phyloP scores from a whole-genome alignment of 2,113 vertebrate species.

The Charadrius vociferus region DNA sequence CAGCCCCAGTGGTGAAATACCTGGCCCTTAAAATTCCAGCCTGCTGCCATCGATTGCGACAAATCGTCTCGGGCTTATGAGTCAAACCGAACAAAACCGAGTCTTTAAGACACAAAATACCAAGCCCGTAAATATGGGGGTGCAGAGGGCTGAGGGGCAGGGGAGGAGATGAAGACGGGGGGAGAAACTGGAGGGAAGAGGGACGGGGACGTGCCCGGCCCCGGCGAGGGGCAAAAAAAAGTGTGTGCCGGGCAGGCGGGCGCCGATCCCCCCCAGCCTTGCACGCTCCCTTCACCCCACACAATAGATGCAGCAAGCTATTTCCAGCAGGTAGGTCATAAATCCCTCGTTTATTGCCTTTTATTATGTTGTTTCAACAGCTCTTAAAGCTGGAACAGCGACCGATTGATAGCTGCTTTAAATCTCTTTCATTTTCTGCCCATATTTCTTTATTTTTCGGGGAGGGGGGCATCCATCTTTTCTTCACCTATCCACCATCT shows the following conservation, averaged over 20 bases:
- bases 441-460: slow-evolving; percentile 70
- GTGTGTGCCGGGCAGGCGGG: rapidly evolving
- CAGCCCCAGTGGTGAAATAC: slow-evolving; percentile 1
- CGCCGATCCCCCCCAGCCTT: not conserved
- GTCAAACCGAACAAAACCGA: slow-evolving; percentile 22
- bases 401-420: slow-evolving; percentile 75
- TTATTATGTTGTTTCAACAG: slow-evolving; percentile 87
- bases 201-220: rapidly evolving
- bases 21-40: slow-evolving; percentile 38
- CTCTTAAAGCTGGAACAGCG: slow-evolving; percentile 79
- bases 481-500: not conserved
- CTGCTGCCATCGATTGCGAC: not conserved
- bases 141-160: not conserved
- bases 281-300: not conserved
- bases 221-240: not conserved
- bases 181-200: not conserved
- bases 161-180: not conserved
- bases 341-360: slow-evolving; percentile 80
- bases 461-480: slow-evolving; percentile 37
- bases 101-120: slow-evolving; percentile 6
- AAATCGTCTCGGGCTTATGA: not conserved
- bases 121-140: not conserved
- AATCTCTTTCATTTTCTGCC: slow-evolving; percentile 76
- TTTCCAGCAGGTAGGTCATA: slow-evolving; percentile 71
- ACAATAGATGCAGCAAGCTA: slow-evolving; percentile 38